A percentile compares a stretch with the other conserved stretches of the same genome.
phyloP scores from a whole-genome alignment of 2,888 invertebrate species.

The Heliconius ismenius region DNA sequence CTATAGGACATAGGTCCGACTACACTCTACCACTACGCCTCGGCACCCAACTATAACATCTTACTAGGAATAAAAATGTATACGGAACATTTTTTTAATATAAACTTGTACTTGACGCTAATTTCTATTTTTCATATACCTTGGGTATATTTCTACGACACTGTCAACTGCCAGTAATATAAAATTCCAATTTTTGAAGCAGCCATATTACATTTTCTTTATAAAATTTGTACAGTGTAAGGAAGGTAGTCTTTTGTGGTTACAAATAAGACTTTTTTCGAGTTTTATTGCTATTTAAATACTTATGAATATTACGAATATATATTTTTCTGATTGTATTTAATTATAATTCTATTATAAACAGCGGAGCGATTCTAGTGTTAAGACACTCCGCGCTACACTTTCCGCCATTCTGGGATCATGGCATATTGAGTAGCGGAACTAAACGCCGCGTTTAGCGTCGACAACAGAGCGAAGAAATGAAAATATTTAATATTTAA shows the following conservation, averaged over 20 bases:
- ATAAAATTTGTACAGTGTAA: neutral
- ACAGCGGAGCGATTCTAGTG: no score
- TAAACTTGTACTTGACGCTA: neutral
- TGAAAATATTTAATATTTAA: no score
- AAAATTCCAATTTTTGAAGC: neutral
- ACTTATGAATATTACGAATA: no score
- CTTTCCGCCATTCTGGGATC: neutral
- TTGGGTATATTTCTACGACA: neutral
- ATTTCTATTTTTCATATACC: neutral
- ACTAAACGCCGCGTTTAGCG: neutral
- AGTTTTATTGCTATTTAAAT: neutral
- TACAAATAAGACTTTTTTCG: neutral
- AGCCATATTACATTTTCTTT: neutral
- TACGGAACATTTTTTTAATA: neutral
- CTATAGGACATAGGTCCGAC: neutral
- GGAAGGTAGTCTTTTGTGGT: neutral
- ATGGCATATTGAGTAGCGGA: neutral
- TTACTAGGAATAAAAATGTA: neutral
- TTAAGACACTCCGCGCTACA: neutral
- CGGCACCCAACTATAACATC: neutral
- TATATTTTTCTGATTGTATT: no score
- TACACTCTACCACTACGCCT: neutral
- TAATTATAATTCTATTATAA: no score
- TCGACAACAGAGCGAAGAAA: no score
- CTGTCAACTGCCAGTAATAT: slow-evolving; percentile 4